Evolutionary conservation across 53 echinoderm and acorn worm species (phyloP), one percentile per base, ranked within the genome.

Genomic region (Stichopus horrens): DNA sequence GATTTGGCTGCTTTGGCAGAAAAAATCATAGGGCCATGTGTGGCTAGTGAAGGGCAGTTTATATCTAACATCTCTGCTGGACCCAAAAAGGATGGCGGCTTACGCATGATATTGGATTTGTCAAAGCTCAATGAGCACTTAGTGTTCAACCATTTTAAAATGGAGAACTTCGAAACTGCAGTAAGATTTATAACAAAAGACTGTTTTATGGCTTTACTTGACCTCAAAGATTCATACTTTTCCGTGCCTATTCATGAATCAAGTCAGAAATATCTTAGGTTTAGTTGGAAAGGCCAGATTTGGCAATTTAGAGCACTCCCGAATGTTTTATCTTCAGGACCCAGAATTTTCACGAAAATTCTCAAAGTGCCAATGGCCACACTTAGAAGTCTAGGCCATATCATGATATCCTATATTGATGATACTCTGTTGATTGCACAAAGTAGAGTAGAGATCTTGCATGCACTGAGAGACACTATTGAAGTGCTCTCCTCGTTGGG

Each of bases 21-120:
- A 67, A n/a, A 53, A 67, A 67, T 14, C 68, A 67, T n/a, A 67
- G n/a, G 1, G 68, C 37, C 37, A 67, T 67, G 68, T n/a, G 68
- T 67, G n/a, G 68, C n/a, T 11, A 67, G 11, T 67, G 18, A 65
- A 63, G 73, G 57, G 18, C 73, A 86, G 21, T 92, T 87, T 52
- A 16, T 92, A 14, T 94, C 89, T 1, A 90, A 90, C 52, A 83
- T 92, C 23, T 92, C 90, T 55, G 74, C 88, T 14, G 55, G 92
- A 63, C 87, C 78, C 1, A 92, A 92, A 75, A 92, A 92, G 76
- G 90, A 90, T 87, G 92, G 92, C 4, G 87, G 76, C 53, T 18
- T 55, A 4, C 71, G 94, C 52, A 84, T 94, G 86, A 94, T 94
- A 7, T 76, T 90, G 21, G 90, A 94, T 86, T 59, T 94, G 4